Percentiles rank a stretch among this genome's conserved stretches.
phyloP scores from a whole-genome alignment of 2,888 invertebrate genomes.

The Balanococcus diminutus region DNA sequence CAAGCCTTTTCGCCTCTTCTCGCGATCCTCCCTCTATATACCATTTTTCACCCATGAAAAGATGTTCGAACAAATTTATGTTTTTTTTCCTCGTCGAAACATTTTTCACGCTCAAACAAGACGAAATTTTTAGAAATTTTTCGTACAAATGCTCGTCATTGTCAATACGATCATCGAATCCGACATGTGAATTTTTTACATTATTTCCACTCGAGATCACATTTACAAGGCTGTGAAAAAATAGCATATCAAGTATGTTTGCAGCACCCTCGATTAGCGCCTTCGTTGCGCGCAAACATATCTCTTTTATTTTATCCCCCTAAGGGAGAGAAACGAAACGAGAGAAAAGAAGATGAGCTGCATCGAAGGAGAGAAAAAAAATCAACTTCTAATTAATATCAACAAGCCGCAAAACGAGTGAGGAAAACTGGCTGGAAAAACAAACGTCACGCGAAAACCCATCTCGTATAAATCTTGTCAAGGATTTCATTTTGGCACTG shows the following conservation, averaged over 20 bases:
- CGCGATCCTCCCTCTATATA: not conserved
- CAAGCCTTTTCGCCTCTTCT: not conserved
- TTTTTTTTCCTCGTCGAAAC: not conserved
- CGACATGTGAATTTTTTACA: not conserved
- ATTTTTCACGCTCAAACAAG: conserved; percentile 20
- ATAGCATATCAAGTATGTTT: not conserved
- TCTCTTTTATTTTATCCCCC: not conserved
- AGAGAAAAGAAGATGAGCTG: not conserved
- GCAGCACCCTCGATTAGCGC: not conserved
- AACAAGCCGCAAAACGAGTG: conserved; percentile 21
- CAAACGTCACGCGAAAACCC: conserved; percentile 19
- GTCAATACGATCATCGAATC: not conserved
- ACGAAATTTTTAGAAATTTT: not conserved
- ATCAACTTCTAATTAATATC: conserved; percentile 24
- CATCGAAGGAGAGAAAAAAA: not conserved
- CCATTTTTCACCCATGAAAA: not conserved
- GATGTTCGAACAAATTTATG: not conserved
- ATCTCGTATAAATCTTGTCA: conserved; percentile 24
- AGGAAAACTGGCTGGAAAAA: not conserved
- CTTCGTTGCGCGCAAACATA: not conserved
- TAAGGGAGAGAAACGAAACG: not conserved
- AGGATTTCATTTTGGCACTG: conserved; percentile 5
- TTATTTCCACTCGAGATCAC: not conserved
- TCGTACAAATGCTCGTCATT: not conserved
- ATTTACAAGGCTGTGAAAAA: not conserved